Percentiles rank a stretch among this genome's conserved stretches.
These are phyloP conservation scores for Hippocampus zosterae DNA, from an alignment of 2,113 vertebrate species.

Conservation along the genomic window DNA sequence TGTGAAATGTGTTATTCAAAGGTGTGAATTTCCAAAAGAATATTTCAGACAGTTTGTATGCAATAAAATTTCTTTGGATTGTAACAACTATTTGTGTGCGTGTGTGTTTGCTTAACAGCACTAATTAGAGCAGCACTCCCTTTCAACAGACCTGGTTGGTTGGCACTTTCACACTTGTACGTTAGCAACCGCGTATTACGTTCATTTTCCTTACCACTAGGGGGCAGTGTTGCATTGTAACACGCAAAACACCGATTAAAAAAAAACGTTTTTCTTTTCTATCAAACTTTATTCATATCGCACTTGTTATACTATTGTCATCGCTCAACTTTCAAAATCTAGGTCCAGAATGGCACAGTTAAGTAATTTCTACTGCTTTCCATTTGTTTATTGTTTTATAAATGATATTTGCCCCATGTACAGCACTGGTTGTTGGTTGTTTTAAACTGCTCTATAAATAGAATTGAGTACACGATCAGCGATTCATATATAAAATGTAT, in stretches of 20 bases:
- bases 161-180: not conserved
- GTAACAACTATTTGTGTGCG: constrained; percentile 15
- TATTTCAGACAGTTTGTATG: constrained; percentile 42
- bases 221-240: not conserved
- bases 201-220: not conserved
- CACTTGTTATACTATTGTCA: too few relatives aligned
- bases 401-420: too few relatives aligned
- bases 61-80: constrained; percentile 45
- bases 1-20: constrained; percentile 17
- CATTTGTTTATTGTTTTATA: too few relatives aligned
- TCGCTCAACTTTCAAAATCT: too few relatives aligned
- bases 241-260: not conserved
- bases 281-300: too few relatives aligned
- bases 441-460: too few relatives aligned
- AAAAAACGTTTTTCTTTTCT: not conserved
- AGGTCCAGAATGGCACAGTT: too few relatives aligned
- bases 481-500: too few relatives aligned
- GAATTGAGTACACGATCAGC: too few relatives aligned
- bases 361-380: too few relatives aligned
- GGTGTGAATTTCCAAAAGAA: constrained; percentile 12
- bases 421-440: too few relatives aligned
- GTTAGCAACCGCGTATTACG: too few relatives aligned
- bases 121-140: not conserved
- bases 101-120: not conserved
- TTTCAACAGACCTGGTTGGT: not conserved